phyloP scores from a whole-genome alignment of 53 echinoderm and acorn worm species.

The Antedon mediterranea region DNA sequence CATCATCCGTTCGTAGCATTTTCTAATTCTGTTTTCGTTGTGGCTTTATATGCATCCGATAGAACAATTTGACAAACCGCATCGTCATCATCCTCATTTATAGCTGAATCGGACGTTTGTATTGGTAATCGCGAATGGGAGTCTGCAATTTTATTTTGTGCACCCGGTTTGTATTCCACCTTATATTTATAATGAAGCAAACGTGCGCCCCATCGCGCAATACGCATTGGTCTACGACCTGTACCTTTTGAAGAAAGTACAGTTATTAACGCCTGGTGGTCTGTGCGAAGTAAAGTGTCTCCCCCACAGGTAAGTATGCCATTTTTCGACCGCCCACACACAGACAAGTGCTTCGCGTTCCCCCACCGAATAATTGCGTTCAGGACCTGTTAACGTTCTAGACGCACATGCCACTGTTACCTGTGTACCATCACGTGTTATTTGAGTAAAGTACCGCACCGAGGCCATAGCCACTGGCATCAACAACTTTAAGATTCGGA shows the following conservation, averaged over 20 bases:
- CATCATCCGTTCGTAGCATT: slow-evolving; percentile 16
- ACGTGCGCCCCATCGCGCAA: slow-evolving; percentile 28
- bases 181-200: slow-evolving; percentile 36
- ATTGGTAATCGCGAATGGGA: slow-evolving; percentile 19
- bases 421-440: slow-evolving; percentile 12
- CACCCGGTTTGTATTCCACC: no score
- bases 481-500: no score
- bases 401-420: slow-evolving; percentile 12
- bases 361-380: slow-evolving; percentile 14
- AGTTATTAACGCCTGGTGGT: slow-evolving; percentile 30
- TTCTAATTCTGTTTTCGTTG: slow-evolving; percentile 12
- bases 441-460: slow-evolving; percentile 28
- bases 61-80: slow-evolving; percentile 7
- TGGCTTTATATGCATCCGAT: neutral
- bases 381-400: slow-evolving; percentile 7
- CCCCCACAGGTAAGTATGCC: slow-evolving; percentile 38
- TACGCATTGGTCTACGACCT: slow-evolving; percentile 27
- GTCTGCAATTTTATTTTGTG: slow-evolving; percentile 46
- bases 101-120: neutral
- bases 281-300: slow-evolving; percentile 29
- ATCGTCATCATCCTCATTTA: slow-evolving; percentile 3
- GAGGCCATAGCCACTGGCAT: slow-evolving; percentile 22
- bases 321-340: slow-evolving; percentile 15
- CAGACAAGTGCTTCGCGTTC: slow-evolving; percentile 36
- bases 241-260: slow-evolving; percentile 24